These are phyloP conservation scores for Chymomyza costata DNA, from an alignment of 1,140 invertebrate species.

Conservation along the genomic window DNA sequence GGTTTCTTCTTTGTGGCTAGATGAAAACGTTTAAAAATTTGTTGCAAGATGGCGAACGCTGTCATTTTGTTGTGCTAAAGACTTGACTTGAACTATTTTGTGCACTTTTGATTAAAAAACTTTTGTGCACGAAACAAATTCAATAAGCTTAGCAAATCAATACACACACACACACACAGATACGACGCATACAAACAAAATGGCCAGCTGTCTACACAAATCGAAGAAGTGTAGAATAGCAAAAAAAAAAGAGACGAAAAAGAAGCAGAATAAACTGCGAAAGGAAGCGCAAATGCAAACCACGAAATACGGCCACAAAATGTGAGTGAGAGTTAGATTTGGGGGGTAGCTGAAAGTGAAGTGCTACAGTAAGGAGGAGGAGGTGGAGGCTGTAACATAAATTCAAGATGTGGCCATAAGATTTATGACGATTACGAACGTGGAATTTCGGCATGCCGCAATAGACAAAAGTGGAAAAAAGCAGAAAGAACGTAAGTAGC, in stretches of 20 bases:
- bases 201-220: slow-evolving; percentile 51
- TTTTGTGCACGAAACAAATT: slow-evolving; percentile 50
- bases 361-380: neutral
- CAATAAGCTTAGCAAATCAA: slow-evolving; percentile 59
- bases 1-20: slow-evolving; percentile 27
- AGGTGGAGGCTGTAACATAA: slow-evolving; percentile 50
- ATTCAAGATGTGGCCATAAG: slow-evolving; percentile 74
- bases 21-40: slow-evolving; percentile 45
- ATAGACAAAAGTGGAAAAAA: slow-evolving; percentile 47
- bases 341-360: slow-evolving; percentile 1
- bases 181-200: too few relatives aligned
- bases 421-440: slow-evolving; percentile 74
- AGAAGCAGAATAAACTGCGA: neutral
- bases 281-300: slow-evolving; percentile 46
- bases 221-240: slow-evolving; percentile 32
- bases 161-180: too few relatives aligned
- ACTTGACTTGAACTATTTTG: slow-evolving; percentile 51
- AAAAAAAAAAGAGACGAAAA: too few relatives aligned
- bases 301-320: slow-evolving; percentile 61
- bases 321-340: neutral
- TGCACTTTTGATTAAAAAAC: slow-evolving; percentile 67
- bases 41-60: slow-evolving; percentile 5
- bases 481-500: slow-evolving; percentile 9
- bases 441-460: slow-evolving; percentile 54
- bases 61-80: slow-evolving; percentile 49